Evolutionary conservation across 1,140 invertebrate genomes (phyloP), one percentile per base, ranked within the genome.

Genomic region (Ceratina australensis): DNA sequence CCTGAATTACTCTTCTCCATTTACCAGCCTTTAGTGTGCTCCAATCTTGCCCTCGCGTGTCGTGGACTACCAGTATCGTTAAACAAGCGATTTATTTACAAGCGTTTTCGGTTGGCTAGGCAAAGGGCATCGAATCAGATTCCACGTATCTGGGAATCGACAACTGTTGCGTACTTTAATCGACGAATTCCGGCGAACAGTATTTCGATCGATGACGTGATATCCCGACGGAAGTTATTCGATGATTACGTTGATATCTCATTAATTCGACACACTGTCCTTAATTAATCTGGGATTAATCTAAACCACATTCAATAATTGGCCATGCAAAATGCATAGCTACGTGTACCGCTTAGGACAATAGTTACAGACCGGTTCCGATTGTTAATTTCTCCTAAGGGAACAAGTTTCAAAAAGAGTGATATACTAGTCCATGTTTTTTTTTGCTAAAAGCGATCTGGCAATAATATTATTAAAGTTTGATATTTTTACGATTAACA

Each of bases 21-120:
- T 26, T 28, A 20, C 60, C 3, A 42, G 28, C 28, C 56, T 52
- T 52, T 60, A 68, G 26, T 0, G 65, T 59, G 24, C 22, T 68
- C 49, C 33, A 28, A 59, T 75, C 47, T 54, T 10, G 20, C 12
- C 4, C 24, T 18, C 26, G 20, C 26, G 12, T 74, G 20, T 5
- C 26, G 42, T 18, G 42, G 1, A 50, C 16, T 42, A 7, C 10
- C 5, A 42, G 56, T 16, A 26, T 69, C 50, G 52, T 42, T 42
- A 42, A 42, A 42, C 33, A 61, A 76, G 24, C 28, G n/a, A 60
- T 76, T 59, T 50, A 60, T 76, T 68, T 50, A 61, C 61, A 18
- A 60, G n/a, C 4, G 64, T 50, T 60, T 68, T 33, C 73, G 13
- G 56, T 15, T n/a, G 33, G 4, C 50, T 26, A 24, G 26, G 3